Conservation (phyloP, 1,140 invertebrate species). For the Leptonema lineaticorne region DNA sequence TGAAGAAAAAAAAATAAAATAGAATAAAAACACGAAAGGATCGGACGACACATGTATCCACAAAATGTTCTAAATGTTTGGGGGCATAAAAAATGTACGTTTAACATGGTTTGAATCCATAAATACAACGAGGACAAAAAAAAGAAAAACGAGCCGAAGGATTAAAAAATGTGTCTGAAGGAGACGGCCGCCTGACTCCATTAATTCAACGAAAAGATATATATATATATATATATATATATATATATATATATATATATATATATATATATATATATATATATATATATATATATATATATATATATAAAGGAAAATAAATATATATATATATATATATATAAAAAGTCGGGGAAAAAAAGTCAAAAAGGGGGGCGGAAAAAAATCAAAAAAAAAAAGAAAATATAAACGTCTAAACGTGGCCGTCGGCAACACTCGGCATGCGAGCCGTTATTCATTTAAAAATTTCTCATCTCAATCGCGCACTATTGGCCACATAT, state of each 20-base stretch:
- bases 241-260: not conserved
- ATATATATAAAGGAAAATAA: too few relatives aligned
- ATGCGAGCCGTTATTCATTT: conserved; percentile 12
- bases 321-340: too few relatives aligned
- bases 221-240: too few relatives aligned
- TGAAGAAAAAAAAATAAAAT: too few relatives aligned
- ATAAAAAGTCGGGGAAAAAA: too few relatives aligned
- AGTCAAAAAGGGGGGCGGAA: too few relatives aligned
- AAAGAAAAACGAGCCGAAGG: conserved; percentile 6
- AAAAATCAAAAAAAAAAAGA: too few relatives aligned
- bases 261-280: too few relatives aligned
- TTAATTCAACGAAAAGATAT: conserved; percentile 28
- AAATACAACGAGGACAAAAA: conserved; percentile 18
- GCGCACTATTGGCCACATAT: conserved; percentile 1
- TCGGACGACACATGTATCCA: conserved; percentile 17
- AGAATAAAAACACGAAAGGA: too few relatives aligned
- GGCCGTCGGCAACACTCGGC: conserved; percentile 15
- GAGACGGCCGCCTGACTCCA: conserved; percentile 26
- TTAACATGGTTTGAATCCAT: conserved; percentile 20
- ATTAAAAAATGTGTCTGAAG: conserved; percentile 28
- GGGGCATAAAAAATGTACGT: conserved; percentile 18
- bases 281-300: too few relatives aligned
- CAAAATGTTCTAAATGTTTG: conserved; percentile 19
- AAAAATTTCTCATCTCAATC: conserved; percentile 14
- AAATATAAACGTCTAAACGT: conserved; percentile 19